phyloP scores from a whole-genome alignment of 2,113 vertebrate genomes.

The Petroica traversi region DNA sequence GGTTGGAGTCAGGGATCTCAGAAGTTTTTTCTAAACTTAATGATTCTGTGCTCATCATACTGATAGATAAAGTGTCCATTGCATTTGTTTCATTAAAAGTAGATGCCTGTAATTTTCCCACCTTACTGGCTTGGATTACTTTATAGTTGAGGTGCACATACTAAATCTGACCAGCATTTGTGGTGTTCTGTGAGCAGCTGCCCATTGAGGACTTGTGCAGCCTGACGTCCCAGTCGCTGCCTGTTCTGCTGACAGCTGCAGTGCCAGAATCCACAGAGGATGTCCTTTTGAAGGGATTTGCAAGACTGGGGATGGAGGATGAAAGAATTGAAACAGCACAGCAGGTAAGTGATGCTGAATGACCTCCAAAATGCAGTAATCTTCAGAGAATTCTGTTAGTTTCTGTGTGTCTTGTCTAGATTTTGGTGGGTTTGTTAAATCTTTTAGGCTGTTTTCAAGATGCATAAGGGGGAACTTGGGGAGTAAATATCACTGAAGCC shows the following conservation, averaged over 20 bases:
- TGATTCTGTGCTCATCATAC: neutral
- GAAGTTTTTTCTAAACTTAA: neutral
- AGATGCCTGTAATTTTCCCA: neutral
- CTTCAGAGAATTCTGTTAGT: neutral
- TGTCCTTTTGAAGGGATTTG: constrained; percentile 87
- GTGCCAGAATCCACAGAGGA: constrained; percentile 92
- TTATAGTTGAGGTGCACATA: neutral
- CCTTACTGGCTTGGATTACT: neutral
- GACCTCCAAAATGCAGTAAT: neutral
- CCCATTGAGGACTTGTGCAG: constrained; percentile 93
- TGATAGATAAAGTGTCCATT: neutral
- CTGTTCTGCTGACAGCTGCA: constrained; percentile 73
- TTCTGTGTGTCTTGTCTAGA: neutral
- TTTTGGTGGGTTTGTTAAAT: neutral
- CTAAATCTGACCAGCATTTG: neutral
- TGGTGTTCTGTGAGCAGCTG: constrained; percentile 74
- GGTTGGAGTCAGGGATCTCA: neutral
- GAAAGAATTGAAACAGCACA: constrained; percentile 94
- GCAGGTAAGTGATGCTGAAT: constrained; percentile 76
- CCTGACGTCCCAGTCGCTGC: constrained; percentile 81
- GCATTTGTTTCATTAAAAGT: neutral
- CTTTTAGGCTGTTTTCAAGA: neutral
- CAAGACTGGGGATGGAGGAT: constrained; percentile 83
- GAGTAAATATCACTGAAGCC: rapidly evolving
- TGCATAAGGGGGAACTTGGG: neutral